Percentiles rank a stretch among this genome's conserved stretches.
phyloP scores from a whole-genome alignment of 2,113 vertebrate genomes.

The Stictonetta naevosa region DNA sequence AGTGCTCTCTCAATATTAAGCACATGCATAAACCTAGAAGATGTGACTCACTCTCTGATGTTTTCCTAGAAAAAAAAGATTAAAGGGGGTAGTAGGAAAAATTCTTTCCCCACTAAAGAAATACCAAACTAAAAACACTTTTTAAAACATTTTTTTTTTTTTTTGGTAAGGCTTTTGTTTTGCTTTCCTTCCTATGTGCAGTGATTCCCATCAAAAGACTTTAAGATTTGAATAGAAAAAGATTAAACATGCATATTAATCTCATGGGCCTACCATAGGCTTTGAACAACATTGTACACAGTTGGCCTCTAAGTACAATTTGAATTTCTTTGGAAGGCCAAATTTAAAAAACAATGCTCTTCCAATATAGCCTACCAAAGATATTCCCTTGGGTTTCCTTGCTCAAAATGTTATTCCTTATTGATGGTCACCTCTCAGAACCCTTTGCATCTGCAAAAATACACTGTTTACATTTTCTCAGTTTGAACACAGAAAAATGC shows the following conservation, averaged over 20 bases:
- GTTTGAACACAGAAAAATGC: background rate
- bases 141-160: background rate
- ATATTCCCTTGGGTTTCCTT: background rate
- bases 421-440: background rate
- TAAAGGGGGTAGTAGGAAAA: background rate
- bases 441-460: background rate
- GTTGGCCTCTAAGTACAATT: background rate
- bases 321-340: background rate
- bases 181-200: background rate
- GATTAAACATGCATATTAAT: background rate
- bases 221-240: background rate
- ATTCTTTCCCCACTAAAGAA: background rate
- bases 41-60: background rate
- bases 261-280: background rate
- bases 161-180: background rate
- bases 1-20: background rate
- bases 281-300: background rate
- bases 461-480: background rate
- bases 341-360: background rate
- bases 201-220: background rate
- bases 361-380: background rate
- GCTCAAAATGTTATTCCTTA: background rate
- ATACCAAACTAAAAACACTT: accelerated
- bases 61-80: background rate
- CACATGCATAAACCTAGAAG: background rate